Evolutionary conservation across 2,113 vertebrate genomes (phyloP).

Genomic region (Lepus europaeus): DNA sequence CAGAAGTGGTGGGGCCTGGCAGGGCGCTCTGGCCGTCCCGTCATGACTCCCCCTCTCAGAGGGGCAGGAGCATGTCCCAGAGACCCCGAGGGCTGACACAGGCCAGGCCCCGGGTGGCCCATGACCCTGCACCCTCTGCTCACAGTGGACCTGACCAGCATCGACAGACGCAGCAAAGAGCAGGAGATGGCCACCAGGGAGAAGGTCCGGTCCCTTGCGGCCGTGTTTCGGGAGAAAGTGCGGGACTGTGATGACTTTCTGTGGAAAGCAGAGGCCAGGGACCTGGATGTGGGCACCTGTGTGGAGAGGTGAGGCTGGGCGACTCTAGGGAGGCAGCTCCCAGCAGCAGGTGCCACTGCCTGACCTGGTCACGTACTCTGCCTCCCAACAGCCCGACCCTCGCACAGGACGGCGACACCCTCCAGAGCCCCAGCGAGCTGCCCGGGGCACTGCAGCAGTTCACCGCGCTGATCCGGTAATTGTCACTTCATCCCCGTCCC

Average conservation of each 20-base stretch:
- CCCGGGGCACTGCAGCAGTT: slow-evolving; percentile 93
- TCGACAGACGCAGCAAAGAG: slow-evolving; percentile 92
- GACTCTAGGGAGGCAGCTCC: fast-evolving
- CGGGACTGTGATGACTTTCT: slow-evolving; percentile 90
- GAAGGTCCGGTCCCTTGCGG: slow-evolving; percentile 88
- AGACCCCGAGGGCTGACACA: not conserved
- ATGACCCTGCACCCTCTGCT: slow-evolving; percentile 30
- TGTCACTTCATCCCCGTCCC: not conserved
- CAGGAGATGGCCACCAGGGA: slow-evolving; percentile 90
- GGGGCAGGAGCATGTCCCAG: not conserved
- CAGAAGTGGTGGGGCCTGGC: not conserved
- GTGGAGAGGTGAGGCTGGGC: slow-evolving; percentile 79
- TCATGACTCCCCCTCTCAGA: not conserved
- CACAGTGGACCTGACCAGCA: slow-evolving; percentile 96
- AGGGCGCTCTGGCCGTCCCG: not conserved
- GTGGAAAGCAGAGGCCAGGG: slow-evolving; percentile 88
- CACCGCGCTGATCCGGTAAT: slow-evolving; percentile 91
- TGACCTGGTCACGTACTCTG: not conserved
- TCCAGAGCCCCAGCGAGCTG: slow-evolving; percentile 80
- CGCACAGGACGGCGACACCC: slow-evolving; percentile 77
- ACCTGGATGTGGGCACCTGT: not conserved
- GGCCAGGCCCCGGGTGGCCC: not conserved
- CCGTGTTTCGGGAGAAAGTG: slow-evolving; percentile 92
- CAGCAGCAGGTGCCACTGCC: fast-evolving
- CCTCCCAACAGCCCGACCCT: slow-evolving; percentile 73